Evolutionary conservation across 2,888 invertebrate genomes (phyloP).

Genomic region (Galerucella calmariensis): DNA sequence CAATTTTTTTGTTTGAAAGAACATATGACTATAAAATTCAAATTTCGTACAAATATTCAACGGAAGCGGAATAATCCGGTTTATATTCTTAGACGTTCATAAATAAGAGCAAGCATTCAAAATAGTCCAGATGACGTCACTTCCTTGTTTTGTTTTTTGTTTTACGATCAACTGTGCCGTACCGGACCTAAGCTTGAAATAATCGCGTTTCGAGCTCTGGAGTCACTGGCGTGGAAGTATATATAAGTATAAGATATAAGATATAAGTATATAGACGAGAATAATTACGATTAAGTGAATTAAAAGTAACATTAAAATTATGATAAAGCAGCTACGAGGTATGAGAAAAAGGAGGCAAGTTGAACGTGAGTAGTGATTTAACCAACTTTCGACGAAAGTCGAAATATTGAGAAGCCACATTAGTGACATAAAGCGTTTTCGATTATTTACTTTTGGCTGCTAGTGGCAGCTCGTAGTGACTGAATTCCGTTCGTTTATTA

Average conservation of each 20-base stretch:
- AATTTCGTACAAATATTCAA: conserved; percentile 8
- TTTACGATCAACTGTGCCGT: conserved; percentile 51
- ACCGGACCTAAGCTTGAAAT: conserved; percentile 40
- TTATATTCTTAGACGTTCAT: conserved; percentile 25
- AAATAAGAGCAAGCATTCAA: conserved; percentile 27
- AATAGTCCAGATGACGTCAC: conserved; percentile 51
- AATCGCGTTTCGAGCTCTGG: conserved; percentile 22
- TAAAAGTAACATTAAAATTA: background rate
- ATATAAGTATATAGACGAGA: no score
- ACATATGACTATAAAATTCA: background rate
- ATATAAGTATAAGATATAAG: no score
- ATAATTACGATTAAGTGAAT: background rate
- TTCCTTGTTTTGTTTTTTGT: conserved; percentile 50
- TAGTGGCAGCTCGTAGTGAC: no score
- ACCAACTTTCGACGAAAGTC: no score
- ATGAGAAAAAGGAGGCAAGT: no score
- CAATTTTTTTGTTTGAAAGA: no score
- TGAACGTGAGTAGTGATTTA: no score
- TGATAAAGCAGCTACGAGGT: background rate
- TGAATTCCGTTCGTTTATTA: no score
- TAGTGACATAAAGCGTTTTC: no score
- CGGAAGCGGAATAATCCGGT: conserved; percentile 24
- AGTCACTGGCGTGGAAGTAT: conserved; percentile 21
- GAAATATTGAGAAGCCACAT: no score
- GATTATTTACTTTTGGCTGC: no score